Percentiles rank a stretch among this genome's conserved stretches.
Conservation (phyloP, 2,113 vertebrate genomes). For the Limanda limanda region DNA sequence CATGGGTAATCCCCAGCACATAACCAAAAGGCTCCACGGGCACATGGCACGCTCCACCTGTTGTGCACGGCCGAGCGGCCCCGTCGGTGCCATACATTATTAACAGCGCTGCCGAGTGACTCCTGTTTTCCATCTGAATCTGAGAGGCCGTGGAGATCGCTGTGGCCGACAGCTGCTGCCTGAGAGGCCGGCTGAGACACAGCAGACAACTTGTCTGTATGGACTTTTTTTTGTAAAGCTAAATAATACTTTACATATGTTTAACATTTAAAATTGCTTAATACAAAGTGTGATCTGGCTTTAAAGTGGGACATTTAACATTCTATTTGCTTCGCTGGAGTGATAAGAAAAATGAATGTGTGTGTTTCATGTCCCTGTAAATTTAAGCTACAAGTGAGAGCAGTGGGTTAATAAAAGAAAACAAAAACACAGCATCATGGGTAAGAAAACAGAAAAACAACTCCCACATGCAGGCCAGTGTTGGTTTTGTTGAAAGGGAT, state of each 20-base stretch:
- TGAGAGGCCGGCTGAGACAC: conserved; percentile 41
- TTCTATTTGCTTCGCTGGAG: background rate
- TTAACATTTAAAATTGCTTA: background rate
- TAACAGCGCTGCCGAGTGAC: conserved; percentile 73
- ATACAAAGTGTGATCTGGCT: background rate
- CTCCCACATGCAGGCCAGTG: conserved; percentile 90
- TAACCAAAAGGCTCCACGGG: conserved; percentile 58
- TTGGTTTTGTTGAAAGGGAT: conserved; percentile 84
- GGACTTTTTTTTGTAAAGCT: background rate
- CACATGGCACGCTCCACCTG: conserved; percentile 77
- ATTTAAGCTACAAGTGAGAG: conserved; percentile 79
- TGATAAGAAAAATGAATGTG: conserved; percentile 1
- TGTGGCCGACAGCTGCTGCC: conserved; percentile 76
- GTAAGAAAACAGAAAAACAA: conserved; percentile 72
- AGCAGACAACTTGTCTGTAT: conserved; percentile 13
- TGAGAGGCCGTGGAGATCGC: conserved; percentile 76
- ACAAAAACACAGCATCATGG: conserved; percentile 72
- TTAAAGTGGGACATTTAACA: background rate
- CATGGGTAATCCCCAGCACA: conserved; percentile 75
- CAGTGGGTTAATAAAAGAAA: conserved; percentile 83
- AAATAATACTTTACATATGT: conserved; percentile 6
- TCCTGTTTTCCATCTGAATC: conserved; percentile 80
- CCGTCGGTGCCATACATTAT: conserved; percentile 78
- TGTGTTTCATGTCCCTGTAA: conserved; percentile 19
- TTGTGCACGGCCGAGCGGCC: conserved; percentile 65